Percentiles rank a stretch among this genome's conserved stretches.
Evolutionary conservation across 2,888 invertebrate species (phyloP).

Genomic region (Mesorhabditis spiculigera): DNA sequence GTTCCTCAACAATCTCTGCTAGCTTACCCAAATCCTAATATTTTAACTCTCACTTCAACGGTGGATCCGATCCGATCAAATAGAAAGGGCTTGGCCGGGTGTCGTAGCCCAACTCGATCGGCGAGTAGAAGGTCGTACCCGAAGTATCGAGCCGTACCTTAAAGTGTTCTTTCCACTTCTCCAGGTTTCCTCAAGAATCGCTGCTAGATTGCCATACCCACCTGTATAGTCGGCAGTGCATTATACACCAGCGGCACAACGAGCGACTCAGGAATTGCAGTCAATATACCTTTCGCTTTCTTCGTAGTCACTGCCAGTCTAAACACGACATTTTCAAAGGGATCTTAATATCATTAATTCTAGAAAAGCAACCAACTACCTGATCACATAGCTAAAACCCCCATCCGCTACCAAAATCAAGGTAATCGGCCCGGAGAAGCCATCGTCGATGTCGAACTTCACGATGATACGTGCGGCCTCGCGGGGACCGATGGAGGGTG

Average conservation of each 20-base stretch:
- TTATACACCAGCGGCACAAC: neutral
- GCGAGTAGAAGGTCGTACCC: neutral
- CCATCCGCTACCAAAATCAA: neutral
- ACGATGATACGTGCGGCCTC: neutral
- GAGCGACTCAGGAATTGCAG: neutral
- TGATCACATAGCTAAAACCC: neutral
- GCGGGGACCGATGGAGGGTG: neutral
- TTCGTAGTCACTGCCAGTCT: neutral
- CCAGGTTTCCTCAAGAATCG: neutral
- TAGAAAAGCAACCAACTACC: neutral
- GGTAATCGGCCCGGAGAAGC: conserved; percentile 2
- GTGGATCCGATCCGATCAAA: conserved; percentile 2
- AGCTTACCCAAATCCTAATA: too few relatives aligned
- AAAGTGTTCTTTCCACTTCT: neutral
- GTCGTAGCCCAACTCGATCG: neutral
- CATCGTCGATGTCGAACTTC: neutral
- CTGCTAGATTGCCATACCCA: neutral
- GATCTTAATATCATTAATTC: neutral
- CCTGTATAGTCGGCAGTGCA: neutral
- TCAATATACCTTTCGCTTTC: neutral
- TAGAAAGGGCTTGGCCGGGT: neutral
- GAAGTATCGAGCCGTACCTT: neutral
- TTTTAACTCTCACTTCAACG: neutral
- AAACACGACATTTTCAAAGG: neutral
- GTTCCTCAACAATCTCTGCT: too few relatives aligned